These are phyloP conservation scores for Cecropterus lyciades DNA, from an alignment of 1,140 invertebrate species.

Conservation along the genomic window DNA sequence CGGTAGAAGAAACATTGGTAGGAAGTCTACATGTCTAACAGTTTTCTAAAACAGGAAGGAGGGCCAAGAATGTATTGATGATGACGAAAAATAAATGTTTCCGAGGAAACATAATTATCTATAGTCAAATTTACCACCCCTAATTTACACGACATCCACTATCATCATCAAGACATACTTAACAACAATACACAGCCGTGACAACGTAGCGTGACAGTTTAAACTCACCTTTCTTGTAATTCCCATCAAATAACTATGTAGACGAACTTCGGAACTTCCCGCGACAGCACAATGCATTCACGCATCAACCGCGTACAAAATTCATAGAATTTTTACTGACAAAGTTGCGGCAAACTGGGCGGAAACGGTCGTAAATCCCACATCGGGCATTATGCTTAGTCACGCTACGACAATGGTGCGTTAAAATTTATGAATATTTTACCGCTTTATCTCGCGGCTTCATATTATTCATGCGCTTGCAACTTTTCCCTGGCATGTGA, in stretches of 20 bases:
- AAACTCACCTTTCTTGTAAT: background rate
- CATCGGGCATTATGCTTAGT: conserved; percentile 23
- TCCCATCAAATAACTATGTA: background rate
- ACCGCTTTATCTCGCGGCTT: background rate
- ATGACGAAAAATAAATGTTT: too few species aligned
- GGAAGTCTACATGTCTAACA: too few species aligned
- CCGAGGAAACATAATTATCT: too few species aligned
- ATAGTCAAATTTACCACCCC: too few species aligned
- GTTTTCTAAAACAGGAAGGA: too few species aligned
- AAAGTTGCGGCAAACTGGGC: conserved; percentile 8
- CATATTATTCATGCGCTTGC: too few species aligned
- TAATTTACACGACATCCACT: too few species aligned
- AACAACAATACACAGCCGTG: too few species aligned
- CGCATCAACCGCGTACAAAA: conserved; percentile 7
- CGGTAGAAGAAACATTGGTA: too few species aligned
- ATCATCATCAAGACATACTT: too few species aligned
- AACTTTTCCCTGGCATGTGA: too few species aligned
- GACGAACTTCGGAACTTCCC: conserved; percentile 1
- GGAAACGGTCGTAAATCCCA: conserved; percentile 11
- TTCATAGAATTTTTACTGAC: conserved; percentile 20
- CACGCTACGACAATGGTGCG: conserved; percentile 21
- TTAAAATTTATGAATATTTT: conserved; percentile 8
- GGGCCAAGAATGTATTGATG: too few species aligned
- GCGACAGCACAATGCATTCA: background rate
- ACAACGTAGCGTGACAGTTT: background rate